A percentile compares a stretch with the other conserved stretches of the same genome.
Evolutionary conservation across 2,888 invertebrate genomes (phyloP).

Genomic region (Synergus gifuensis): DNA sequence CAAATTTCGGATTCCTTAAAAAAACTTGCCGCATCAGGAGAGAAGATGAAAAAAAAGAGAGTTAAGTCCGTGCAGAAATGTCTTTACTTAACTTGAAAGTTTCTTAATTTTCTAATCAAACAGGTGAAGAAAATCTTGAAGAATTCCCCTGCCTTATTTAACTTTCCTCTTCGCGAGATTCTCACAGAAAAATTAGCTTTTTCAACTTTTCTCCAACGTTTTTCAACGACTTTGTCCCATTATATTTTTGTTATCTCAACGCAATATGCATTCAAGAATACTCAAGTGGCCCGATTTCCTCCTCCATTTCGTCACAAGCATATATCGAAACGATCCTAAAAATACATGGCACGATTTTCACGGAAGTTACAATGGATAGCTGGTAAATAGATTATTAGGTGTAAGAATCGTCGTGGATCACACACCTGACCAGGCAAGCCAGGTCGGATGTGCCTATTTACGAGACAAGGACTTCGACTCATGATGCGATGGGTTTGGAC

Average conservation of each 20-base stretch:
- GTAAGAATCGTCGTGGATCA: slow-evolving; percentile 60
- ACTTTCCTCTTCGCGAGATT: not conserved
- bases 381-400: slow-evolving; percentile 74
- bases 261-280: slow-evolving; percentile 28
- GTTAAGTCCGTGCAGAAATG: too few relatives aligned
- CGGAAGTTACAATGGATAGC: slow-evolving; percentile 55
- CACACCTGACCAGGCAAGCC: slow-evolving; percentile 61
- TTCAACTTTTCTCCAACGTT: not conserved
- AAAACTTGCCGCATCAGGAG: slow-evolving; percentile 34
- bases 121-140: too few relatives aligned
- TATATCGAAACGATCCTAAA: slow-evolving; percentile 62
- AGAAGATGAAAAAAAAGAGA: not conserved
- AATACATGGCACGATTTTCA: slow-evolving; percentile 64
- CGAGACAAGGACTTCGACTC: slow-evolving; percentile 37
- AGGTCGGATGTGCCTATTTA: slow-evolving; percentile 44
- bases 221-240: slow-evolving; percentile 12
- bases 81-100: too few relatives aligned
- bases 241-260: slow-evolving; percentile 36
- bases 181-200: not conserved
- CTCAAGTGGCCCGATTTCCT: slow-evolving; percentile 35
- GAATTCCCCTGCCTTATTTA: too few relatives aligned
- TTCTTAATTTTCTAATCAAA: too few relatives aligned
- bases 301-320: slow-evolving; percentile 15
- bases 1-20: slow-evolving; percentile 33
- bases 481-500: slow-evolving; percentile 13